Evolutionary conservation across 2,888 invertebrate species (phyloP).

Genomic region (Epinotia demarniana): DNA sequence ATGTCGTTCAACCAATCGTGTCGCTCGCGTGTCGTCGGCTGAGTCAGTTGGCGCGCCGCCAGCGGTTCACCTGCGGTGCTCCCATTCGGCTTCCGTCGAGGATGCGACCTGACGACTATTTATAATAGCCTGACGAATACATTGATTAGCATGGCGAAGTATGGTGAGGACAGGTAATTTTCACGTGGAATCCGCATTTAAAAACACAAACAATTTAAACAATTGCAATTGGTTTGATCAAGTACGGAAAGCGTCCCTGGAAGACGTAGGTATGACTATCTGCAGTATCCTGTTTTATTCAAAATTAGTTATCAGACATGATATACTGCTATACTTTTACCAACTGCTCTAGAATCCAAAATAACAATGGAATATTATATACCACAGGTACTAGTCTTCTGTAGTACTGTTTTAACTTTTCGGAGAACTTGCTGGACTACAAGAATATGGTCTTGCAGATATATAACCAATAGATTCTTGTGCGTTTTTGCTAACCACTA

Average conservation of each 20-base stretch:
- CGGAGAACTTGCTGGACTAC: not conserved
- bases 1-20: conserved; percentile 27
- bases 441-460: not conserved
- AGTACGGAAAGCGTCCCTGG: no score
- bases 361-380: no score
- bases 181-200: conserved; percentile 1
- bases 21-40: conserved; percentile 47
- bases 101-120: conserved; percentile 71
- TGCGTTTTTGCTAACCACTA: not conserved
- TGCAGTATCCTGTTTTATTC: no score
- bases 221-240: no score
- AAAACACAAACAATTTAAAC: not conserved
- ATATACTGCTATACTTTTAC: no score
- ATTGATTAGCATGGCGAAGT: conserved; percentile 49
- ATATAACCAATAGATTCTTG: not conserved
- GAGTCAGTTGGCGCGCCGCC: conserved; percentile 70
- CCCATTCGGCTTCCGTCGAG: conserved; percentile 75
- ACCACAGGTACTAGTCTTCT: no score
- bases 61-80: conserved; percentile 74
- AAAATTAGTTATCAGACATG: no score
- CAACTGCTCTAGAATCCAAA: no score
- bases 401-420: no score
- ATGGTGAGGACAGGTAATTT: conserved; percentile 41
- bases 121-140: conserved; percentile 58
- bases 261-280: no score